These are phyloP conservation scores for Malurus elegans DNA, from an alignment of 2,113 vertebrate species.

Conservation along the genomic window DNA sequence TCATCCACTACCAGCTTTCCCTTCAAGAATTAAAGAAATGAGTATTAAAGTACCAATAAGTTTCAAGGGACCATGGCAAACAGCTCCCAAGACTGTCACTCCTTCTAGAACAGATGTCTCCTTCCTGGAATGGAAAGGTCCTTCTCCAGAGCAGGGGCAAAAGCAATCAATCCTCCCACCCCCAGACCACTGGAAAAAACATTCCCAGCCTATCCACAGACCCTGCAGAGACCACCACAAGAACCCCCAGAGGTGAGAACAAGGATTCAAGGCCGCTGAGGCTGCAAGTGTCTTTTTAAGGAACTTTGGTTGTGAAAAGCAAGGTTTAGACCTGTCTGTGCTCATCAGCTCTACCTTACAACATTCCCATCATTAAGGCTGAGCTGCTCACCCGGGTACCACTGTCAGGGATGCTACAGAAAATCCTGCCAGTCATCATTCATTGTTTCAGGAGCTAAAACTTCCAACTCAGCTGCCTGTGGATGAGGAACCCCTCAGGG, in stretches of 20 bases:
- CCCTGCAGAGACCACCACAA: not conserved
- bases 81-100: not conserved
- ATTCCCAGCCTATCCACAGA: not conserved
- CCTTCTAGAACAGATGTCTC: not conserved
- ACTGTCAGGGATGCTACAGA: not conserved
- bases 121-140: not conserved
- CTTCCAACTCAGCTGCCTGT: not conserved
- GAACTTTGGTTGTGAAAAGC: conserved; percentile 72
- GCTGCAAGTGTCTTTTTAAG: conserved; percentile 56
- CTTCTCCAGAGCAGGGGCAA: not conserved
- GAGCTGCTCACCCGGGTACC: not conserved
- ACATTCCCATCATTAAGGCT: not conserved
- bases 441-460: not conserved
- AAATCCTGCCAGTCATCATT: not conserved
- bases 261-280: conserved; percentile 1
- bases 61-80: not conserved
- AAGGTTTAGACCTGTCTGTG: not conserved
- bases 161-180: not conserved
- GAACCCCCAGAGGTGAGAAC: conserved; percentile 18
- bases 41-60: not conserved
- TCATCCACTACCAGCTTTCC: not conserved
- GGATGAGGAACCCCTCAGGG: not conserved
- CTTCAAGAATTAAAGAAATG: not conserved
- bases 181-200: not conserved
- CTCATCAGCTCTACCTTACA: not conserved